Evolutionary conservation across 2,888 invertebrate genomes (phyloP).

Genomic region (Cepaea hortensis): DNA sequence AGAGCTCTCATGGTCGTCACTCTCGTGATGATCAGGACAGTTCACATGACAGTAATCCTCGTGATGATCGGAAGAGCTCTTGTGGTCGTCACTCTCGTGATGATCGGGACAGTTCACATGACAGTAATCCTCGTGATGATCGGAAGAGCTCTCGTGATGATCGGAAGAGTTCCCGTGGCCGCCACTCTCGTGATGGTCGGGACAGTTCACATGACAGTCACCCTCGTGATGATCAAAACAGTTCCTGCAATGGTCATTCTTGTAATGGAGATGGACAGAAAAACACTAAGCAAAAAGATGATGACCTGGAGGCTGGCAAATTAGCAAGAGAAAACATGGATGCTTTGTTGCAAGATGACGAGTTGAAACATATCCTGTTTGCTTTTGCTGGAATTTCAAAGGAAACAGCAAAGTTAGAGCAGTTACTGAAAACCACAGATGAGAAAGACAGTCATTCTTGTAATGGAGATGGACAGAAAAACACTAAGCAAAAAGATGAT

Average conservation of each 20-base stretch:
- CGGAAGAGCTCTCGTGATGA: no score
- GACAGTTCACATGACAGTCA: no score
- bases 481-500: background rate
- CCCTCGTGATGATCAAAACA: no score
- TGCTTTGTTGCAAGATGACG: slow-evolving; percentile 41
- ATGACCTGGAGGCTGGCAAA: background rate
- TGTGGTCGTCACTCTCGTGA: no score
- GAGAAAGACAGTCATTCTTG: background rate
- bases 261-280: background rate
- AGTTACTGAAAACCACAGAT: slow-evolving; percentile 11
- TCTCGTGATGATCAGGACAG: no score
- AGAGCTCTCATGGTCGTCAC: no score
- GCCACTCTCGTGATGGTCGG: no score
- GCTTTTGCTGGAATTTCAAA: slow-evolving; percentile 41
- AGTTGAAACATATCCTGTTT: slow-evolving; percentile 45
- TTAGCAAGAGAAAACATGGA: background rate
- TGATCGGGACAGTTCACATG: no score
- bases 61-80: no score
- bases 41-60: no score
- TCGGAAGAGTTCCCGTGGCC: no score
- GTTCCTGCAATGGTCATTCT: background rate
- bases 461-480: background rate
- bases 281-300: background rate
- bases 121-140: no score
- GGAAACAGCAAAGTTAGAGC: slow-evolving; percentile 46